Evolutionary conservation across 2,888 invertebrate species (phyloP), one percentile per base, ranked within the genome.

Genomic region (Aporophyla nigra): DNA sequence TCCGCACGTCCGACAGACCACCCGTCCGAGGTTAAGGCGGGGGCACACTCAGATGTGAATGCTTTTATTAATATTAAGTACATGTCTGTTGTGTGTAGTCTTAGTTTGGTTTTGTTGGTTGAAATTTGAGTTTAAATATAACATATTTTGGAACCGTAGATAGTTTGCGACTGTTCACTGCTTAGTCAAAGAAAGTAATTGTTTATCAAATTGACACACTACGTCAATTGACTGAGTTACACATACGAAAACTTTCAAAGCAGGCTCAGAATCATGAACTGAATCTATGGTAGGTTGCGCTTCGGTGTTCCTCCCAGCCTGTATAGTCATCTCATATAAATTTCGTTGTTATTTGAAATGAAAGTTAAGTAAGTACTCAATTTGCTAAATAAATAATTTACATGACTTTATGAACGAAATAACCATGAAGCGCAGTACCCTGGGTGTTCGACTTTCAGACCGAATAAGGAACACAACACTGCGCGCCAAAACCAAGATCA

Each of bases 1-100:
- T 88, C 87, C 87, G 88, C 86, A 81, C 84, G 78, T 80, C 85
- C 77, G 80, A 80, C 80, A 74, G 78, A 78, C 80, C 83, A 62
- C 65, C 82, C 83, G 78, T 74, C 73, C 62, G 49, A 71, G 19
- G 78, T 62, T 46, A 77, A 27, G 76, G 54, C 54, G 58, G 77
- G 14, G 80, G 43, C 71, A 87, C 85, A 87, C 82, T 40, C 21
- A 16, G 74, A 59, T 43, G 24, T 19, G 40, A 68, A 70, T 40
- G 78, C 43, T 83, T 71, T 79, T 77, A 77, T 81, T 77, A 72
- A 56, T 68, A 71, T 58, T 81, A 43, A 43, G 14, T 56, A 54
- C 46, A 53, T 58, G 70, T 63, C 59, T 56, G 63, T 61, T 81
- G 5, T 33, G 33, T 51, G 33, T 16, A 46, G 67, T 46, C 21